These are phyloP conservation scores for Leptinotarsa juncta DNA, from an alignment of 2,888 invertebrate species.

Conservation along the genomic window DNA sequence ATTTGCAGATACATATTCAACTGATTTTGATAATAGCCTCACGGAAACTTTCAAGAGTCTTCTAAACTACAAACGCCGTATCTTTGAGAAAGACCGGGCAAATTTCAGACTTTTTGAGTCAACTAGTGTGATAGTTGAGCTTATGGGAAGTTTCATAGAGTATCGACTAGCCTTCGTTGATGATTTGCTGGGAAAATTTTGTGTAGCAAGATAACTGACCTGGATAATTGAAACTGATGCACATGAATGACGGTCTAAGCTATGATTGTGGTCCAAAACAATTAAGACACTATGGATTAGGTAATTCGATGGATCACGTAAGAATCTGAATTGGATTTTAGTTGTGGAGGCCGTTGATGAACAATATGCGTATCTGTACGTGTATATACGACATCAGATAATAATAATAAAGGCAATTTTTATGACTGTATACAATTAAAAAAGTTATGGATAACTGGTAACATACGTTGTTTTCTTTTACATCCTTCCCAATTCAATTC, in stretches of 20 bases:
- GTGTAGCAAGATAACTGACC: not conserved
- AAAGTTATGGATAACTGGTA: no score
- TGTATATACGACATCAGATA: no score
- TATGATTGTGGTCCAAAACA: no score
- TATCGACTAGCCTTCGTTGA: conserved; percentile 2
- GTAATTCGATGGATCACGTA: no score
- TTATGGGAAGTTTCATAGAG: not conserved
- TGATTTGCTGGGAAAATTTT: not conserved
- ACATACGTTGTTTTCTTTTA: no score
- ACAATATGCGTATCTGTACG: no score
- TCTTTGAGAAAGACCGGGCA: not conserved
- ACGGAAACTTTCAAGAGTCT: not conserved
- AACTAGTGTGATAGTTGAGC: not conserved
- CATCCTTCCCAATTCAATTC: no score
- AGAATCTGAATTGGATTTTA: no score
- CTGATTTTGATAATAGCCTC: not conserved
- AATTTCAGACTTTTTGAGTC: not conserved
- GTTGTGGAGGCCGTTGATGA: no score
- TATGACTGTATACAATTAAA: no score
- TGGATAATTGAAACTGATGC: not conserved
- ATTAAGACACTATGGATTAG: no score
- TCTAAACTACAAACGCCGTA: conserved; percentile 1
- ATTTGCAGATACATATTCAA: conserved; percentile 51
- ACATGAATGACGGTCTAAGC: not conserved
- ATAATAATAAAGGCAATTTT: no score